Conservation (phyloP, 2,797 vertebrate genomes). For the Intellagama lesueurii region DNA sequence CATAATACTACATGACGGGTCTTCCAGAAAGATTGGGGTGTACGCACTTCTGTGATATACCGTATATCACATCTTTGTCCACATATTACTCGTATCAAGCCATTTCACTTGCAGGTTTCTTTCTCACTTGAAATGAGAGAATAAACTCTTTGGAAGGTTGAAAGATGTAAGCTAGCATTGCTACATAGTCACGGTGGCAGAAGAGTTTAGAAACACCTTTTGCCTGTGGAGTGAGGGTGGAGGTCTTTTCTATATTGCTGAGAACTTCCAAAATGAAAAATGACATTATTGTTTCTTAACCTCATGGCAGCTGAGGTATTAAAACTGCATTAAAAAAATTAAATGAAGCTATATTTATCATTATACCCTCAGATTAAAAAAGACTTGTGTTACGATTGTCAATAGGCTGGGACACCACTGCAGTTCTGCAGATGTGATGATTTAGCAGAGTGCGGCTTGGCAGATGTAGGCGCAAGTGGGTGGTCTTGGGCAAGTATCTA, state of each 20-base stretch:
- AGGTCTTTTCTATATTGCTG: no score
- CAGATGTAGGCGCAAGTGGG: conserved; percentile 6
- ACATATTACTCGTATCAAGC: not conserved
- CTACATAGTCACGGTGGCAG: not conserved
- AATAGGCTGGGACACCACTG: not conserved
- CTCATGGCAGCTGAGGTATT: not conserved
- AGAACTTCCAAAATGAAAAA: no score
- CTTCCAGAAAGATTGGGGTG: no score
- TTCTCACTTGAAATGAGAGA: not conserved
- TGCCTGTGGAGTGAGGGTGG: no score
- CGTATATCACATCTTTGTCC: not conserved
- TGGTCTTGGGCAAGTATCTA: conserved; percentile 4
- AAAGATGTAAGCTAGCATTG: no score
- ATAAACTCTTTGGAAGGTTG: not conserved
- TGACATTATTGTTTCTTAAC: no score
- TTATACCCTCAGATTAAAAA: conserved; percentile 31
- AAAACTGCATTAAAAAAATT: conserved; percentile 46
- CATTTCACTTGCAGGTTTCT: not conserved
- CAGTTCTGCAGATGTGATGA: not conserved
- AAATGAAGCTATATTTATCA: conserved; percentile 22
- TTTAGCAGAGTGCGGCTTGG: not conserved
- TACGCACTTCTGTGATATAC: no score
- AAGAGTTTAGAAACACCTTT: conserved; percentile 39
- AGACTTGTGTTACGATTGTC: conserved; percentile 38
- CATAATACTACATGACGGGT: no score